Conservation (phyloP, 2,888 invertebrate genomes). For the Leptopterna dolabrata region DNA sequence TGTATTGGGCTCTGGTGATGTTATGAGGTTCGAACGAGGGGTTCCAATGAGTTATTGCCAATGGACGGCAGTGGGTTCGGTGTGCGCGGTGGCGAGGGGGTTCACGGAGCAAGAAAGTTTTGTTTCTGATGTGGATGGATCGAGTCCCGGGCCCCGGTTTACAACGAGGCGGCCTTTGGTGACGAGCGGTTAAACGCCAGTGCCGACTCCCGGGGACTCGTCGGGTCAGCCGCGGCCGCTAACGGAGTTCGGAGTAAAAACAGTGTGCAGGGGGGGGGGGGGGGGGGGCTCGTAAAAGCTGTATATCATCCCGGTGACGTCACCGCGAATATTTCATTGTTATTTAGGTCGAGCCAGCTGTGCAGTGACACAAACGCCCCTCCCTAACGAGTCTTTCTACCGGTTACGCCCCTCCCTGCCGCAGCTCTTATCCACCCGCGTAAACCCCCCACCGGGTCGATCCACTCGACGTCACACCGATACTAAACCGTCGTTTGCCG, state of each 20-base stretch:
- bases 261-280: too few relatives aligned
- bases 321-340: conserved; percentile 54
- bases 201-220: neutral
- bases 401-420: neutral
- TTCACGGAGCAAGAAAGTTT: too few relatives aligned
- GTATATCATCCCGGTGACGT: conserved; percentile 51
- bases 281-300: neutral
- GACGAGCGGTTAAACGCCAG: neutral
- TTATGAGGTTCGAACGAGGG: too few relatives aligned
- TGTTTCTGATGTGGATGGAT: conserved; percentile 27
- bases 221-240: neutral
- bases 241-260: conserved; percentile 29
- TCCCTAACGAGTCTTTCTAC: conserved; percentile 10
- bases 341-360: conserved; percentile 49
- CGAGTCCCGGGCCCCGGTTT: neutral
- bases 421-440: neutral
- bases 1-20: too few relatives aligned
- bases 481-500: neutral
- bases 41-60: too few relatives aligned
- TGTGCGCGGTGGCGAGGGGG: too few relatives aligned
- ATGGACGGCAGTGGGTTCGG: too few relatives aligned
- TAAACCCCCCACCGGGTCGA: too few relatives aligned
- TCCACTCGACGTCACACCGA: neutral
- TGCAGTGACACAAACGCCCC: conserved; percentile 27
- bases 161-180: neutral